phyloP scores from a whole-genome alignment of 2,888 invertebrate species.

The Conops quadrifasciatus region DNA sequence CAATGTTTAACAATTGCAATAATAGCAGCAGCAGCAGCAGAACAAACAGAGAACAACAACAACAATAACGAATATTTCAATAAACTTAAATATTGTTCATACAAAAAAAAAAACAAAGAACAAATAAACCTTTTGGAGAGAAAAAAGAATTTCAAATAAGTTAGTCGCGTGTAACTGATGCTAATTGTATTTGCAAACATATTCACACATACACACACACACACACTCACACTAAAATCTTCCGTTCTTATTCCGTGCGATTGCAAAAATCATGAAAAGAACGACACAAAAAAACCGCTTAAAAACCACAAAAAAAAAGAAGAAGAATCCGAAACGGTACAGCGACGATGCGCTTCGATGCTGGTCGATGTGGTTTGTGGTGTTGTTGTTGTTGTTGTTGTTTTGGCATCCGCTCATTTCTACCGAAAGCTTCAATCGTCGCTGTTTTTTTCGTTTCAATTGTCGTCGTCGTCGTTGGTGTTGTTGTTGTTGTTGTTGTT shows the following conservation, averaged over 20 bases:
- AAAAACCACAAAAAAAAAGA: neutral
- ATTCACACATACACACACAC: constrained; percentile 14
- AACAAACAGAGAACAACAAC: neutral
- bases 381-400: neutral
- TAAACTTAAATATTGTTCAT: neutral
- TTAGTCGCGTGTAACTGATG: constrained; percentile 1
- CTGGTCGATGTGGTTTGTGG: neutral
- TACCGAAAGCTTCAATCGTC: neutral
- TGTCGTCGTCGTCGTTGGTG: neutral
- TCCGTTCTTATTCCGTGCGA: neutral
- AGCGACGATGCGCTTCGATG: neutral
- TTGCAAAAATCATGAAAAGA: neutral
- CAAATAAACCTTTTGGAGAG: neutral
- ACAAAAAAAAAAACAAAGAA: neutral
- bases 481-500: neutral
- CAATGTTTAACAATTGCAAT: constrained; percentile 20
- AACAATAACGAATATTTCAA: constrained; percentile 16
- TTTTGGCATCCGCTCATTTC: constrained; percentile 5
- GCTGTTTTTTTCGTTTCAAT: neutral
- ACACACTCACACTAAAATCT: constrained; percentile 12
- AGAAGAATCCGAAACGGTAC: neutral
- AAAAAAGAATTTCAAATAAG: neutral
- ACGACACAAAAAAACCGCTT: neutral
- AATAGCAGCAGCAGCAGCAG: constrained; percentile 12
- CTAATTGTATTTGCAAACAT: constrained; percentile 23